These are phyloP conservation scores for Poecile atricapillus DNA, from an alignment of 2,113 vertebrate genomes.

Conservation along the genomic window DNA sequence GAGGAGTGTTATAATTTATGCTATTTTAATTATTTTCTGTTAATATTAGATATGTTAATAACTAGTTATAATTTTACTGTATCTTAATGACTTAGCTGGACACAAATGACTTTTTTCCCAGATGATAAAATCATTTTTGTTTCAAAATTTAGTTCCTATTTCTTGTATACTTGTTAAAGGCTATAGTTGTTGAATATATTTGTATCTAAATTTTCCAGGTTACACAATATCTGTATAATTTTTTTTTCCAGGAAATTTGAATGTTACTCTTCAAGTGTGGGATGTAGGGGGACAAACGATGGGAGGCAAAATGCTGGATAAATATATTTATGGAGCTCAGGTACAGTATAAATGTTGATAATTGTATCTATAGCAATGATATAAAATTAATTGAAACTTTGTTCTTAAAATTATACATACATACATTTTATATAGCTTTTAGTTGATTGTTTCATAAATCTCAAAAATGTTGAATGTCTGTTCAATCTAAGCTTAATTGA, in stretches of 20 bases:
- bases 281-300: constrained; percentile 98
- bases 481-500: not conserved
- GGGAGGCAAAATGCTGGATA: constrained; percentile 98
- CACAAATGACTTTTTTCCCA: not conserved
- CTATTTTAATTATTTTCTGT: not conserved
- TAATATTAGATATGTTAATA: not conserved
- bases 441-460: not conserved
- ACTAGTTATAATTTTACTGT: not conserved
- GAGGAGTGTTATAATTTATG: not conserved
- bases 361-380: not conserved
- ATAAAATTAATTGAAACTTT: not conserved
- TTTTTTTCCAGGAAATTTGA: constrained; percentile 86
- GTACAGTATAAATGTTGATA: constrained; percentile 51
- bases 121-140: not conserved
- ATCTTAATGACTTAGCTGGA: not conserved
- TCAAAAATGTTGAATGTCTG: not conserved
- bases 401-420: not conserved
- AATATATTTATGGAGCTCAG: constrained; percentile 96
- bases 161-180: not conserved
- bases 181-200: constrained; percentile 13
- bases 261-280: constrained; percentile 97
- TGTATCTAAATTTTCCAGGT: not conserved
- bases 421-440: not conserved
- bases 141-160: not conserved
- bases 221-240: not conserved